phyloP scores from a whole-genome alignment of 1,140 invertebrate genomes.

The Fopius arisanus region DNA sequence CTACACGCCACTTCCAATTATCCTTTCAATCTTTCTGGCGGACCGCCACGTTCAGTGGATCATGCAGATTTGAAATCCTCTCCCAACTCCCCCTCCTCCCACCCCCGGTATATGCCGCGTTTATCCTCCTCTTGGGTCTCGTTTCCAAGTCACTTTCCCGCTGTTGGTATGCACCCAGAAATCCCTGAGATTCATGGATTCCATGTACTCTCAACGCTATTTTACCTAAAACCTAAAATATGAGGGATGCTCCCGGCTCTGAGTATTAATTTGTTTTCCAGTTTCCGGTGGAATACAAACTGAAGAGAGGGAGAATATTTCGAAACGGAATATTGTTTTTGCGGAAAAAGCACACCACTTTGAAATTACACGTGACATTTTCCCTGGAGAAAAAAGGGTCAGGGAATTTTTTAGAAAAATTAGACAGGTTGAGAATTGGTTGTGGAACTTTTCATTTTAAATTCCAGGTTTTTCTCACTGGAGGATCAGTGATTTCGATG shows the following conservation, averaged over 20 bases:
- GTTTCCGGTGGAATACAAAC: not conserved
- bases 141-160: not conserved
- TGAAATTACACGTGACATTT: no score
- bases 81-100: not conserved
- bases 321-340: no score
- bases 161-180: not conserved
- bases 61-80: conserved; percentile 31
- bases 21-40: conserved; percentile 31
- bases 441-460: no score
- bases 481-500: no score
- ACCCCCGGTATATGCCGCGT: not conserved
- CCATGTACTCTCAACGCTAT: not conserved
- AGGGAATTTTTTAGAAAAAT: no score
- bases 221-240: not conserved
- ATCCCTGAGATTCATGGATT: not conserved
- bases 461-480: no score
- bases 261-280: no score
- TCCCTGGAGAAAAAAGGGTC: no score
- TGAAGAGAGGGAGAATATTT: no score
- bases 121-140: conserved; percentile 27
- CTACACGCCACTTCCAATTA: conserved; percentile 30
- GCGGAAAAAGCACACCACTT: no score
- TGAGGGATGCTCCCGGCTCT: not conserved
- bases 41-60: conserved; percentile 30
- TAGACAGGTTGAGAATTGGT: no score